Conservation (phyloP, 2,888 invertebrate genomes). For the Drosophila antonietae region DNA sequence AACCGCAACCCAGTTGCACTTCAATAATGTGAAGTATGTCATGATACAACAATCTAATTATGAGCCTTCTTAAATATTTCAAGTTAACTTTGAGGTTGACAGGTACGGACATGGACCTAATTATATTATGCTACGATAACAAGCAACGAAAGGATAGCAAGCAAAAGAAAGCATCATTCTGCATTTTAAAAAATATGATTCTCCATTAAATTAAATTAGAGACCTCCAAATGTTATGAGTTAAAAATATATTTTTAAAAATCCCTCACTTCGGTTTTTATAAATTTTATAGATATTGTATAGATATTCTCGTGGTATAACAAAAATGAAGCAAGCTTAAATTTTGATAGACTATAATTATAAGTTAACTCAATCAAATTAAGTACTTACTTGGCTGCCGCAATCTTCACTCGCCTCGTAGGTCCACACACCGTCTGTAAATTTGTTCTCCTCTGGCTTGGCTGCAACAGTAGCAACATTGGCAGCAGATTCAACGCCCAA, state of each 20-base stretch:
- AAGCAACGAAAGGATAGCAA: neutral
- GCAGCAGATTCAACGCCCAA: neutral
- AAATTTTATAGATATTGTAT: no score
- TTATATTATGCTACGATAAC: neutral
- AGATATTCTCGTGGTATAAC: no score
- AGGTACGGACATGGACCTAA: neutral
- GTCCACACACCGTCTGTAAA: slow-evolving; percentile 46
- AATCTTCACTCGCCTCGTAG: slow-evolving; percentile 48
- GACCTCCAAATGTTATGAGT: no score
- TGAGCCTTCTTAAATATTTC: neutral
- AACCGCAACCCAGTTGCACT: neutral
- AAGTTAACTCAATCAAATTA: neutral
- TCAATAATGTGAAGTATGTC: neutral
- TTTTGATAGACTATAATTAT: neutral
- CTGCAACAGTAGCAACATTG: neutral
- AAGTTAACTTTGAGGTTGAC: neutral
- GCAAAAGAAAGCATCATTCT: neutral
- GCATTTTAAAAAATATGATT: no score
- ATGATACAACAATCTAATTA: neutral
- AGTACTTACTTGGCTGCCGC: slow-evolving; percentile 45
- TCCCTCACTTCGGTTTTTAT: no score
- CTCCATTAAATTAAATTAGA: neutral
- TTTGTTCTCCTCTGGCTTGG: slow-evolving; percentile 7
- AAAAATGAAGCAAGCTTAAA: no score
- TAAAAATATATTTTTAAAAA: no score